Percentiles rank a stretch among this genome's conserved stretches.
phyloP scores from a whole-genome alignment of 2,888 invertebrate genomes.

The Hypselothyrea guttata region DNA sequence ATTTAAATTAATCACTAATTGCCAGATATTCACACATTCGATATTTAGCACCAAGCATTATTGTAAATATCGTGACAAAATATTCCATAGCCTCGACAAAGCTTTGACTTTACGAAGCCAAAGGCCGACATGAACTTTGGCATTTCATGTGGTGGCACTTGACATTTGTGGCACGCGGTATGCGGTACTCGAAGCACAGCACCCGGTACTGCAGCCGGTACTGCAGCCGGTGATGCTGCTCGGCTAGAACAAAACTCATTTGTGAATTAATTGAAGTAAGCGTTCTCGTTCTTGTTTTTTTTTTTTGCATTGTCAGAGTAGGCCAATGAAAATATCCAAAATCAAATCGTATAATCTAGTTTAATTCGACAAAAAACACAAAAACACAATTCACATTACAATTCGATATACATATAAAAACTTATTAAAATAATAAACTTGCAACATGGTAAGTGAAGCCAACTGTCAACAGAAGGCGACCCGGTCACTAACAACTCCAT shows the following conservation, averaged over 20 bases:
- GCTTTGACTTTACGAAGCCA: constrained; percentile 52
- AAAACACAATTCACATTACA: not conserved
- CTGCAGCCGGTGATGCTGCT: constrained; percentile 27
- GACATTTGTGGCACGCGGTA: constrained; percentile 46
- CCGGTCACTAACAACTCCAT: constrained; percentile 25
- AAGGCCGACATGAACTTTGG: constrained; percentile 47
- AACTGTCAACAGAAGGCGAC: too few relatives aligned
- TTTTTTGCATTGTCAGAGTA: constrained; percentile 35
- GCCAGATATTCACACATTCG: constrained; percentile 8
- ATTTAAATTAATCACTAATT: too few relatives aligned
- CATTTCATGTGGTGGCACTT: constrained; percentile 58
- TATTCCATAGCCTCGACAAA: constrained; percentile 47
- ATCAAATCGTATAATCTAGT: constrained; percentile 28
- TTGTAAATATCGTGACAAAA: constrained; percentile 46
- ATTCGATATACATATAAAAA: constrained; percentile 22
- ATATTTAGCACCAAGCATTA: constrained; percentile 18
- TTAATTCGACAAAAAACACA: constrained; percentile 22
- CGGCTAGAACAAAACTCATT: constrained; percentile 13
- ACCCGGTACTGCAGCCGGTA: constrained; percentile 4
- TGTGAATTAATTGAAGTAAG: constrained; percentile 45
- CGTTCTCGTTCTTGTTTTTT: constrained; percentile 46
- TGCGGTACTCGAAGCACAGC: constrained; percentile 8
- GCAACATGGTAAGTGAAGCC: constrained; percentile 40
- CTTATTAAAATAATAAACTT: constrained; percentile 10
- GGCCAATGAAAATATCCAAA: constrained; percentile 53